phyloP scores from a whole-genome alignment of 1,140 invertebrate genomes.

The Dolichoris vasculosae region DNA sequence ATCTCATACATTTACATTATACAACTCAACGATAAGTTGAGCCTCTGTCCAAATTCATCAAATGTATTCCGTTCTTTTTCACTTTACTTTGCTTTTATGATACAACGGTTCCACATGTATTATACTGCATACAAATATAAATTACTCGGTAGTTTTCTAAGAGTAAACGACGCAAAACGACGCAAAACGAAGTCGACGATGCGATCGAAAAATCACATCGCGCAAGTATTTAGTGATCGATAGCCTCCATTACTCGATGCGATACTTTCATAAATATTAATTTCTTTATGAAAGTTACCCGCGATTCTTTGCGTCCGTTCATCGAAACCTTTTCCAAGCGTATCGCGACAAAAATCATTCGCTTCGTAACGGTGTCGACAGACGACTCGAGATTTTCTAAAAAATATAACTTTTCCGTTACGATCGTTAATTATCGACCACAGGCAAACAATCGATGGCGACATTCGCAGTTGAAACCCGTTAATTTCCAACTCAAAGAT shows the following conservation, averaged over 20 bases:
- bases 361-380: not conserved
- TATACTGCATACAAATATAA: conserved; percentile 59
- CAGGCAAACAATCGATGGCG: not conserved
- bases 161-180: conserved; percentile 52
- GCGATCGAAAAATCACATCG: not conserved
- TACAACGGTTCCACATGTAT: conserved; percentile 60
- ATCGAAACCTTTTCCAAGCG: not conserved
- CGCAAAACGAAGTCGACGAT: conserved; percentile 34
- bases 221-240: conserved; percentile 18
- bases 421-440: not conserved
- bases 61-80: conserved; percentile 55
- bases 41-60: conserved; percentile 61
- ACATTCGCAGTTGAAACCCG: not conserved
- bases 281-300: conserved; percentile 16
- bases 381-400: not conserved
- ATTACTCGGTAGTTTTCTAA: conserved; percentile 54
- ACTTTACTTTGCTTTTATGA: conserved; percentile 57
- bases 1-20: conserved; percentile 70
- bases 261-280: conserved; percentile 19
- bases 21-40: conserved; percentile 64
- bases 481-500: not conserved
- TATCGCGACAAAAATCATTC: not conserved
- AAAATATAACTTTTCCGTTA: not conserved
- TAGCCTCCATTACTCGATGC: conserved; percentile 12
- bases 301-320: not conserved